Conservation (phyloP, 2,113 vertebrate species). For the Phalacrocorax brasilianus region DNA sequence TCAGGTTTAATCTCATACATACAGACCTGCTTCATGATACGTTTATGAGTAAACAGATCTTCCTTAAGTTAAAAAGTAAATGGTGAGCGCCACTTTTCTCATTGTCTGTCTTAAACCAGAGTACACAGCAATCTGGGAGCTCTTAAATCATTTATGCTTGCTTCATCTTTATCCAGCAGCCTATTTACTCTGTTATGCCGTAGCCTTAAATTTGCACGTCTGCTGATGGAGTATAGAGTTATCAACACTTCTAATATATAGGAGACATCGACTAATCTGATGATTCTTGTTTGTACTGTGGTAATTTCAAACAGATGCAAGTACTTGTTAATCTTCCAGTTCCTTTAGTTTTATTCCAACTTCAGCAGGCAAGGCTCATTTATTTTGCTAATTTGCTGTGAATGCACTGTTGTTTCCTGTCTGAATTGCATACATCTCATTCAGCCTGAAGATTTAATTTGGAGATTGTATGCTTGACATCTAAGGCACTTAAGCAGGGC, state of each 20-base stretch:
- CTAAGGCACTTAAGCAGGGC: not conserved
- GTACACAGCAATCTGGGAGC: not conserved
- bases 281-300: not conserved
- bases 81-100: not conserved
- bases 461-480: not conserved
- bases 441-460: not conserved
- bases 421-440: not conserved
- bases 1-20: accelerated
- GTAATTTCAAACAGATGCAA: not conserved
- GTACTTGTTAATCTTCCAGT: not conserved
- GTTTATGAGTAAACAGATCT: not conserved
- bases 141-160: not conserved
- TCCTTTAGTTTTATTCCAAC: not conserved
- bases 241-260: not conserved
- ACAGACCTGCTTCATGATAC: accelerated
- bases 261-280: not conserved
- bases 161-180: not conserved
- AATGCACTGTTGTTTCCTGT: not conserved
- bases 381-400: not conserved
- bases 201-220: not conserved
- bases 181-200: not conserved
- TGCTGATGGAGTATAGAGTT: not conserved
- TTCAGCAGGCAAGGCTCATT: not conserved
- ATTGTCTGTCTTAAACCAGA: not conserved
- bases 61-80: not conserved